Percentiles rank a stretch among this genome's conserved stretches.
Conservation (phyloP, 1,140 invertebrate genomes). For the Platyura marginata region DNA sequence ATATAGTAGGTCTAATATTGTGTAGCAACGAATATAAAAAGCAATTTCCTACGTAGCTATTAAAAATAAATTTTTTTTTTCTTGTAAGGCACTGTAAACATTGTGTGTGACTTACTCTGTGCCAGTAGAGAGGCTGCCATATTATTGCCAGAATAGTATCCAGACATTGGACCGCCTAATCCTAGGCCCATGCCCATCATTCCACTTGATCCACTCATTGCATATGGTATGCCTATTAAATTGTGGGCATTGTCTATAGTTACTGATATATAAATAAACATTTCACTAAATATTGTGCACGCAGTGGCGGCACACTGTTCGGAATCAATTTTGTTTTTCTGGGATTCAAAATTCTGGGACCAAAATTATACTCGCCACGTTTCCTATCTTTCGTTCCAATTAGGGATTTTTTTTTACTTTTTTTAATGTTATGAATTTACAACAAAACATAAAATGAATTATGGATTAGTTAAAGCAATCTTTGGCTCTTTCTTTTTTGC, state of each 20-base stretch:
- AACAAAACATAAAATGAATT: too few species aligned
- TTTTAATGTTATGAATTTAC: too few species aligned
- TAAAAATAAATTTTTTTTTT: too few species aligned
- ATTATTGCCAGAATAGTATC: conserved; percentile 24
- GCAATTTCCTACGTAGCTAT: too few species aligned
- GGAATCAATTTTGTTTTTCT: not conserved
- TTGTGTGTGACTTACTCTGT: conserved; percentile 63
- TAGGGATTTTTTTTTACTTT: too few species aligned
- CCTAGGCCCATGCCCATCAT: conserved; percentile 6
- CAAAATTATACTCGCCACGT: conserved; percentile 1
- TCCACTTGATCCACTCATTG: conserved; percentile 3
- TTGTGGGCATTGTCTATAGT: not conserved
- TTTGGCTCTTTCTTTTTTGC: too few species aligned
- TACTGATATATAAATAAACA: not conserved
- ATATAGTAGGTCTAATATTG: too few species aligned
- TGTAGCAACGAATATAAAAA: too few species aligned
- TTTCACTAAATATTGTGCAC: not conserved
- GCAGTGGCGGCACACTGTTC: not conserved
- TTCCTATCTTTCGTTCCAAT: too few species aligned
- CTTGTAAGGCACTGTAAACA: too few species aligned
- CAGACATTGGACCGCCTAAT: conserved; percentile 5
- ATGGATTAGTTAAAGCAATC: too few species aligned
- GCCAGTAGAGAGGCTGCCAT: conserved; percentile 54
- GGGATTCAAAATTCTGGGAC: not conserved
- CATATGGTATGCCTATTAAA: conserved; percentile 10